phyloP scores from a whole-genome alignment of 1,140 invertebrate genomes.

The Cydia amplana region DNA sequence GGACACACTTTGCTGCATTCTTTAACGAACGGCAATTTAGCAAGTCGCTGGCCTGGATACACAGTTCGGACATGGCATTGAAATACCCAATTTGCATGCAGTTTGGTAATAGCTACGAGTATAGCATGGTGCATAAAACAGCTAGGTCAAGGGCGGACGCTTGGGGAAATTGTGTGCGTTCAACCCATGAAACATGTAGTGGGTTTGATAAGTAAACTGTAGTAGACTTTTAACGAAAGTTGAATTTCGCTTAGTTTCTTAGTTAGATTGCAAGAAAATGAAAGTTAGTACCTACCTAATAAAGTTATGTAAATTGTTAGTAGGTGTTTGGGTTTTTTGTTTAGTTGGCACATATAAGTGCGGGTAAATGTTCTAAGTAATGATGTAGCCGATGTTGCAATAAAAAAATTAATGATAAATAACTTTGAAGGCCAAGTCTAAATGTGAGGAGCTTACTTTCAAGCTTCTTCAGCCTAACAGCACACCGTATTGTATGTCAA shows the following conservation, averaged over 20 bases:
- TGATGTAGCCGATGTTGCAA: too few relatives aligned
- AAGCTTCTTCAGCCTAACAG: background rate
- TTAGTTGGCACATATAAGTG: too few relatives aligned
- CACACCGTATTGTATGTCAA: background rate
- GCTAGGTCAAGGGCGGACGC: slow-evolving; percentile 19
- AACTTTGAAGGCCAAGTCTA: background rate
- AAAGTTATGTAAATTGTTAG: too few relatives aligned
- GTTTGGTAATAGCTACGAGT: slow-evolving; percentile 10
- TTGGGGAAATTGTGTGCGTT: background rate
- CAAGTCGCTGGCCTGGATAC: slow-evolving; percentile 25
- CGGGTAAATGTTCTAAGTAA: too few relatives aligned
- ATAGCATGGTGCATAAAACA: slow-evolving; percentile 18
- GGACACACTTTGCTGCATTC: slow-evolving; percentile 31
- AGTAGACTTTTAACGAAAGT: too few relatives aligned
- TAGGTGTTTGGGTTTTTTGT: too few relatives aligned
- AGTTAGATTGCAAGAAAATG: too few relatives aligned
- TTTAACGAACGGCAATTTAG: slow-evolving; percentile 16
- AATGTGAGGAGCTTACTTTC: background rate
- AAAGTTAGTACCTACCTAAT: too few relatives aligned
- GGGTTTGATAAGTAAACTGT: background rate
- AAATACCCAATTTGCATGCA: slow-evolving; percentile 19
- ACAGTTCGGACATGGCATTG: slow-evolving; percentile 26
- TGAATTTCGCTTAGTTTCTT: too few relatives aligned
- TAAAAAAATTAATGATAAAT: background rate
- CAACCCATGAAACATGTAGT: background rate